Base-by-base conservation (phyloP, 2,888 invertebrate genomes). In the Cataglyphis cursor region DNA sequence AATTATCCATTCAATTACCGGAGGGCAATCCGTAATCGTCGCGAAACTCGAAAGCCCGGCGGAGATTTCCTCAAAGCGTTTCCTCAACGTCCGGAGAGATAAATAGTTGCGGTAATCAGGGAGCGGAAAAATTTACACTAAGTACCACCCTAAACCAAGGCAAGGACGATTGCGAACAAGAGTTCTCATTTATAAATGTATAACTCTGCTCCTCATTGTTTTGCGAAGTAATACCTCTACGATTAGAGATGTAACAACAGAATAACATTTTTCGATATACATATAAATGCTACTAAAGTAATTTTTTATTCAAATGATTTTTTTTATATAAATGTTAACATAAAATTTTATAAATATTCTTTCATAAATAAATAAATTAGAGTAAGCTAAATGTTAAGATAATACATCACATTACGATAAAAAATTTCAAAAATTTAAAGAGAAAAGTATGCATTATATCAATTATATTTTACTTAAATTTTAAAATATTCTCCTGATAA, bases 1-100 rank as follows among this genome's bases (percentile, higher is more conserved):
- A 92, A 93, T 93, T 93, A 92, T 90, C 91, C 90, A 91, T 93
- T 93, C 93, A 92, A 93, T 93, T 93, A 93, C 91, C 78, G 81
- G 78, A 70, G 48, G 59, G 75, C 84, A 76, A 90, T 90, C 82
- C 85, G 87, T 89, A 89, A 88, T 89, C 85, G 87, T 84, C 85
- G 83, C 84, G 74, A 28, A 73, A 54, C 86, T 80, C 66, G 57
- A 66, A 82, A 81, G 75, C 83, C 48, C 83, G 68, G 38, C 70
- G 66, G n/a, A 24, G 65, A 80, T 80, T 70, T 80, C 70, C 59
- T 35, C 70, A 24, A 83, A 84, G 78, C 84, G 74, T 84, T 87
- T 81, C 68, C 82, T 73, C 54, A 28, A 70, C 72, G 61, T 65
- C 51, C 59, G 31, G 59, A 18, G 44, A 80, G 78, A 80, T 80